These are phyloP conservation scores for Drosophila ambigua DNA, from an alignment of 1,140 invertebrate species.

Conservation along the genomic window DNA sequence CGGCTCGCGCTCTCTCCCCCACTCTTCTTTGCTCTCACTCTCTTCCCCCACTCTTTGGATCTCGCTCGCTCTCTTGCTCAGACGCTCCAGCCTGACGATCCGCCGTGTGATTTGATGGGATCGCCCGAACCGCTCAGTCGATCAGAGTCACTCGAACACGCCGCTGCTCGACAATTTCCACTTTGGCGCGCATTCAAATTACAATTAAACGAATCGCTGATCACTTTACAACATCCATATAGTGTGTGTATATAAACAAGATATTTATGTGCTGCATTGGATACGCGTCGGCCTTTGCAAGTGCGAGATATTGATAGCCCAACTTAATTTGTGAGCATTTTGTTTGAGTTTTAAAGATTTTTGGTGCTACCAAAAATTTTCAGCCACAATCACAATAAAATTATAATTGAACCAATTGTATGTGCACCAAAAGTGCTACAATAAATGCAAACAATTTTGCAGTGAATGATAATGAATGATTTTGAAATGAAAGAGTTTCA, in stretches of 20 bases:
- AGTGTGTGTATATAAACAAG: constrained; percentile 18
- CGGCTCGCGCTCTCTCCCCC: constrained; percentile 1
- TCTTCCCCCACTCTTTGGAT: not conserved
- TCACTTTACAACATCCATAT: constrained; percentile 23
- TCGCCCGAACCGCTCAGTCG: constrained; percentile 66
- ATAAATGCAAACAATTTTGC: too few relatives aligned
- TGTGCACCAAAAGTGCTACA: not conserved
- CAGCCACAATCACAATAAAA: too few relatives aligned
- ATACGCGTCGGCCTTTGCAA: constrained; percentile 16
- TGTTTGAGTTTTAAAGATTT: too few relatives aligned
- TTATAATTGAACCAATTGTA: too few relatives aligned
- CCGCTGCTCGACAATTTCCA: constrained; percentile 55
- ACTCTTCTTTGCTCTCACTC: not conserved
- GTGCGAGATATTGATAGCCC: constrained; percentile 10
- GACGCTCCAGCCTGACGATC: constrained; percentile 43
- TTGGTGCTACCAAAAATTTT: too few relatives aligned
- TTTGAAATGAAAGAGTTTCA: not conserved
- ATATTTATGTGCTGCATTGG: constrained; percentile 33
- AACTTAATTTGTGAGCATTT: too few relatives aligned
- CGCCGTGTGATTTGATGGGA: constrained; percentile 56
- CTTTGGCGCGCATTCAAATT: constrained; percentile 43
- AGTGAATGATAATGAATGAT: too few relatives aligned
- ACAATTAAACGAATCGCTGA: constrained; percentile 4
- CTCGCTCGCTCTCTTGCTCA: constrained; percentile 11
- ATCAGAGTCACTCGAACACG: constrained; percentile 75